A percentile compares a stretch with the other conserved stretches of the same genome.
Evolutionary conservation across 2,797 vertebrate species (phyloP).

Genomic region (Esox lucius): DNA sequence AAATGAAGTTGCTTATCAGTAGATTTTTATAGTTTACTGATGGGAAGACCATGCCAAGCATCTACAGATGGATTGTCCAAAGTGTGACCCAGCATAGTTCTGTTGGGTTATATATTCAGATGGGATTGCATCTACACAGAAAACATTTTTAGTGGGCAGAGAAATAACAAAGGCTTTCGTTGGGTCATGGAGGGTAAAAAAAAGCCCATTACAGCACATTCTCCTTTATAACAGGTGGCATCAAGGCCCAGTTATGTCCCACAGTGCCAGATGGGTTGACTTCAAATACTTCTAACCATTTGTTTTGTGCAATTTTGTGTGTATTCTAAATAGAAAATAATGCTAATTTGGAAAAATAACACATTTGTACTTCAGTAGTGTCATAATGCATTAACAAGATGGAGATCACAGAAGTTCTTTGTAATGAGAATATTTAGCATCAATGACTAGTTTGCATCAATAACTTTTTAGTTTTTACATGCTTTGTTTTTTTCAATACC

Average conservation of each 20-base stretch:
- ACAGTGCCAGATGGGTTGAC: slow-evolving; percentile 59
- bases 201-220: neutral
- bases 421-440: too few relatives aligned
- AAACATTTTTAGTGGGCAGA: neutral
- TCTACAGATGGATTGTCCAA: too few relatives aligned
- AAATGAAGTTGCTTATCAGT: too few relatives aligned
- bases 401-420: too few relatives aligned
- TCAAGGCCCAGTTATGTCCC: slow-evolving; percentile 75
- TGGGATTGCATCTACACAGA: neutral
- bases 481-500: too few relatives aligned
- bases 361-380: neutral
- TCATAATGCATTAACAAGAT: too few relatives aligned
- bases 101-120: too few relatives aligned
- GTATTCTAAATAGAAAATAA: neutral
- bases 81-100: too few relatives aligned
- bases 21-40: too few relatives aligned
- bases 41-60: too few relatives aligned
- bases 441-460: too few relatives aligned
- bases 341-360: neutral
- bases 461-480: too few relatives aligned
- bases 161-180: neutral
- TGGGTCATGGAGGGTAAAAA: neutral
- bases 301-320: neutral
- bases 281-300: neutral
- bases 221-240: slow-evolving; percentile 81